These are phyloP conservation scores for Meriones psammophilus DNA, from an alignment of 2,797 vertebrate genomes.

Conservation along the genomic window DNA sequence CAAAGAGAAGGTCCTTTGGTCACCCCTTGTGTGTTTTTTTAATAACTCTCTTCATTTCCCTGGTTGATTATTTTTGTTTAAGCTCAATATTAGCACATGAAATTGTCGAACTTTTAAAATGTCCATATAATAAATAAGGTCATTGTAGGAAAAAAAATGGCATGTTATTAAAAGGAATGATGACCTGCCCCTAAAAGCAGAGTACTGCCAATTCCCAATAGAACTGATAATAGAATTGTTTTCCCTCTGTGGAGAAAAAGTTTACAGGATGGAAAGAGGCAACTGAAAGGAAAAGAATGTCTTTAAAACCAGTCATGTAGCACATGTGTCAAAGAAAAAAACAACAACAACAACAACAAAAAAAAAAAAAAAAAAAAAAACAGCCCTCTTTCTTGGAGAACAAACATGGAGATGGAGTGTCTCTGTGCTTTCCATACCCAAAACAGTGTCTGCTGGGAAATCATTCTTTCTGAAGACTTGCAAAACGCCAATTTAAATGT, in stretches of 20 bases:
- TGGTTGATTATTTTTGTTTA: slow-evolving; percentile 26
- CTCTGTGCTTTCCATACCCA: background rate
- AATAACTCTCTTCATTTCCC: background rate
- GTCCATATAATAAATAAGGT: background rate
- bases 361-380: slow-evolving; percentile 18
- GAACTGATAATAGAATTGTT: background rate
- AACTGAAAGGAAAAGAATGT: background rate
- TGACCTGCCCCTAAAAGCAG: background rate
- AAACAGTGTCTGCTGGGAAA: background rate
- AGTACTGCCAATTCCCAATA: background rate
- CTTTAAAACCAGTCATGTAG: background rate
- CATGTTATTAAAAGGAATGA: background rate
- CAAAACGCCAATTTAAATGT: background rate
- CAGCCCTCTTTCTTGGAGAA: background rate
- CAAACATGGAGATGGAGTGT: background rate
- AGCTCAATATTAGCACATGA: background rate
- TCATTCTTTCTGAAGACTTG: background rate
- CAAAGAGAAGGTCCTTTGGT: background rate
- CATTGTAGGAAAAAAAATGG: background rate
- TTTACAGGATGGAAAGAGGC: background rate
- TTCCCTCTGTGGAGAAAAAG: background rate
- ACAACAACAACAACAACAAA: too few species aligned
- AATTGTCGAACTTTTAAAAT: slow-evolving; percentile 36
- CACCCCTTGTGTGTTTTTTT: background rate
- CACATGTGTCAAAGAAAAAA: too few species aligned